Conservation (phyloP, 2,888 invertebrate species). For the Caradrina clavipalpis region DNA sequence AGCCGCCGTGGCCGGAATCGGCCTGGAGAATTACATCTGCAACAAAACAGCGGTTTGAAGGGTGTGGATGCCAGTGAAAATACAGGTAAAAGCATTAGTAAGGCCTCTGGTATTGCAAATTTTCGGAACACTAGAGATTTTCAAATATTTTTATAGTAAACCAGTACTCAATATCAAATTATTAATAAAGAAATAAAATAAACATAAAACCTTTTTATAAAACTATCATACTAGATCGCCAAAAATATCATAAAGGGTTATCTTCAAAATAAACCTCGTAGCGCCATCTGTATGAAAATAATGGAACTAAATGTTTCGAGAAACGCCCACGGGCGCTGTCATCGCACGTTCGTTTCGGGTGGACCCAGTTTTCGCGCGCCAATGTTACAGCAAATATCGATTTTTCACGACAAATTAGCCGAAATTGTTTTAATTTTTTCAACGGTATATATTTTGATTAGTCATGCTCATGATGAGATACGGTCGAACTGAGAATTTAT, state of each 20-base stretch:
- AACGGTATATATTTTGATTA: constrained; percentile 24
- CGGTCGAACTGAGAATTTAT: constrained; percentile 3
- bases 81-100: too few species aligned
- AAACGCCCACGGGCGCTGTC: constrained; percentile 68
- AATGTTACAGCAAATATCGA: constrained; percentile 23
- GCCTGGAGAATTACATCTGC: too few species aligned
- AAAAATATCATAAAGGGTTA: neutral
- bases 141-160: neutral
- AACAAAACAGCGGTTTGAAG: too few species aligned
- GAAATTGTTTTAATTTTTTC: constrained; percentile 20
- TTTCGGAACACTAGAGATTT: too few species aligned
- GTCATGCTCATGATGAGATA: constrained; percentile 32
- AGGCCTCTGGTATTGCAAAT: too few species aligned
- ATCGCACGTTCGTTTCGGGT: constrained; percentile 40
- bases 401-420: constrained; percentile 38
- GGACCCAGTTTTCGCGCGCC: constrained; percentile 21
- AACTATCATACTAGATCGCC: neutral
- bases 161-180: neutral
- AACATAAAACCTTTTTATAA: neutral
- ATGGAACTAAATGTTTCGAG: constrained; percentile 68
- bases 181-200: neutral
- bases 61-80: too few species aligned
- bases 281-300: constrained; percentile 73
- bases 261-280: constrained; percentile 44
- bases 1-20: too few species aligned